phyloP scores from a whole-genome alignment of 2,113 vertebrate species.

The Tragelaphus buxtoni region DNA sequence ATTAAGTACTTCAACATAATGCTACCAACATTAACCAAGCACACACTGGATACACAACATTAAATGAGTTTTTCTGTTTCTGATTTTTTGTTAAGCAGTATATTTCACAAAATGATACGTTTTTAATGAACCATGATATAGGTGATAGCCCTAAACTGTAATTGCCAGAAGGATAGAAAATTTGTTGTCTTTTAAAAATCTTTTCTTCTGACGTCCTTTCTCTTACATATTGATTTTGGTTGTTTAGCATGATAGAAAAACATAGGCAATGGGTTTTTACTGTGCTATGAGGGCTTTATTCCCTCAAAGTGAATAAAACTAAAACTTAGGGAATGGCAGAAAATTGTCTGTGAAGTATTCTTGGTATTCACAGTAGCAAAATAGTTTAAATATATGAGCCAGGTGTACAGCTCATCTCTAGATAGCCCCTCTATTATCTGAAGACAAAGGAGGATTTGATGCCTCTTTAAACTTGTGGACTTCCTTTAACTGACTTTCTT shows the following conservation, averaged over 20 bases:
- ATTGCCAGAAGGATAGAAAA: neutral
- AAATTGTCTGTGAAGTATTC: neutral
- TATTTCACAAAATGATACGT: neutral
- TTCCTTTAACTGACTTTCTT: slow-evolving; percentile 23
- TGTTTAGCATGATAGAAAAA: neutral
- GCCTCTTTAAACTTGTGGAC: neutral
- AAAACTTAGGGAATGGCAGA: neutral
- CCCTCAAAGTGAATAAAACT: neutral
- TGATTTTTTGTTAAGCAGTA: neutral
- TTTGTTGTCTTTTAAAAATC: neutral
- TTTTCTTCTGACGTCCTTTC: neutral
- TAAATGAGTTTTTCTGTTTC: slow-evolving; percentile 29
- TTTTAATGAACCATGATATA: neutral
- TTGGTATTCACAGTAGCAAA: neutral
- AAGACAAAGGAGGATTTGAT: neutral
- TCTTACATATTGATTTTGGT: neutral
- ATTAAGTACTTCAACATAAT: neutral
- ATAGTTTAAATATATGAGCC: neutral
- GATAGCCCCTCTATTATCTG: neutral
- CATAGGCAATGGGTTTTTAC: neutral
- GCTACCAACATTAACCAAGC: neutral
- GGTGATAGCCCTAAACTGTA: neutral
- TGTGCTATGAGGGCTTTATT: neutral
- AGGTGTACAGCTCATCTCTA: neutral
- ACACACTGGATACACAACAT: neutral